Base-by-base conservation (phyloP, 2,888 invertebrate genomes). In the Drosophila maculinotata region DNA sequence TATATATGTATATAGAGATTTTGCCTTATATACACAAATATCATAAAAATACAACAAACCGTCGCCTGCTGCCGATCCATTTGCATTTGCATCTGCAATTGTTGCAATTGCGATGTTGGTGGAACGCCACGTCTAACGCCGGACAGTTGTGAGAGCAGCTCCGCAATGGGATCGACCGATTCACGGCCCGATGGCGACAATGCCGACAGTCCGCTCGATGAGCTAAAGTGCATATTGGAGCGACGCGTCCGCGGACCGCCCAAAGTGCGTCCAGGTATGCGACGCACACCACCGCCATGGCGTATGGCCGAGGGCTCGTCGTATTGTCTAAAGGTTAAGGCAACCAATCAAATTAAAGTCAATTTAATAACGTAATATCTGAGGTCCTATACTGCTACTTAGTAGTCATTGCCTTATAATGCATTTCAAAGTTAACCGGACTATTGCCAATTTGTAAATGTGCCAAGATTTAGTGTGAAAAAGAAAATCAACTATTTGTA, bases 121-220 rank as follows among this genome's bases (percentile, higher is more conserved):
- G 93, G 93, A 88, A 92, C 92, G 78, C 92, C 92, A 70, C 93
- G 95, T 89, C 98, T 93, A 78, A 98, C 98, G 87, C 98, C 98
- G 48, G 98, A 98, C 91, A 99, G 93, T 93, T 98, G 98, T 62
- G 98, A 98, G 76, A 99, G 93, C 76, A 99, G 93, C 93, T 99
- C 99, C 72, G 98, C 97, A 89, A 98, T 98, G 65, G 98, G 98
- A 93, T 99, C 99, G 73, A 98, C 98, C 72, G 97, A 95, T 92
- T 98, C 98, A 85, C 98, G 95, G 89, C 96, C 96, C 45, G 91
- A 97, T 79, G 98, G 97, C 86, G 96, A 96, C 89, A 96, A 92
- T 79, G 96, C 95, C 88, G 97, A 95, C 88, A 97, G 94, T 68
- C 96, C 97, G 87, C 95, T 95, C 82, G 96, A 95, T 82, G 97